A percentile compares a stretch with the other conserved stretches of the same genome.
Evolutionary conservation across 2,797 vertebrate species (phyloP).

Genomic region (Sebastolobus altivelis): DNA sequence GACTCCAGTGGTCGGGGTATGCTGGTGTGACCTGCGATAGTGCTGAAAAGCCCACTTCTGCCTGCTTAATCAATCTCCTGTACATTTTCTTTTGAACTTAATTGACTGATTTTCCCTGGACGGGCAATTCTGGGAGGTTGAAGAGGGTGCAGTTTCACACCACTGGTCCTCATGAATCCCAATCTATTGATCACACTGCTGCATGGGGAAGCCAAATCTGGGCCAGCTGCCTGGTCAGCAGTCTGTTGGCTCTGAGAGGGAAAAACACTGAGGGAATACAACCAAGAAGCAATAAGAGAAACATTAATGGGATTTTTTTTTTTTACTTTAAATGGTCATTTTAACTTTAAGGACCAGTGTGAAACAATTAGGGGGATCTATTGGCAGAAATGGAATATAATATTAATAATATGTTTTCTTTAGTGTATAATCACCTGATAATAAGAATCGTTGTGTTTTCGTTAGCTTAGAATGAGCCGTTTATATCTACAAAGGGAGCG

Average conservation of each 20-base stretch:
- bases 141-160: constrained; percentile 68
- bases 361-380: fast-evolving
- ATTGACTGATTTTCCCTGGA: constrained; percentile 76
- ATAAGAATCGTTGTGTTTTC: no score
- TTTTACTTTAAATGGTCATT: constrained; percentile 11
- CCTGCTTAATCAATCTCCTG: constrained; percentile 76
- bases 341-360: no score
- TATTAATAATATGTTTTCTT: no score
- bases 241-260: constrained; percentile 37
- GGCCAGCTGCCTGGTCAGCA: constrained; percentile 80
- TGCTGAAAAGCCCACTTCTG: constrained; percentile 67
- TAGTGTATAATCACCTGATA: no score
- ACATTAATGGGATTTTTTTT: constrained; percentile 31
- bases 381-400: no score
- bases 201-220: constrained; percentile 68
- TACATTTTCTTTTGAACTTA: constrained; percentile 79
- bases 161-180: constrained; percentile 74
- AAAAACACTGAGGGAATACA: constrained; percentile 46
- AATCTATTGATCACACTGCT: constrained; percentile 80
- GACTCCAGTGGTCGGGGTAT: constrained; percentile 49
- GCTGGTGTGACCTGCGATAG: constrained; percentile 54
- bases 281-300: constrained; percentile 37
- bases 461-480: no score
- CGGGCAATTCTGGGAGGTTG: constrained; percentile 57
- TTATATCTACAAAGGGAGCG: no score